Percentiles rank a stretch among this genome's conserved stretches.
Evolutionary conservation across 2,113 vertebrate genomes (phyloP).

Genomic region (Bostrychus sinensis): DNA sequence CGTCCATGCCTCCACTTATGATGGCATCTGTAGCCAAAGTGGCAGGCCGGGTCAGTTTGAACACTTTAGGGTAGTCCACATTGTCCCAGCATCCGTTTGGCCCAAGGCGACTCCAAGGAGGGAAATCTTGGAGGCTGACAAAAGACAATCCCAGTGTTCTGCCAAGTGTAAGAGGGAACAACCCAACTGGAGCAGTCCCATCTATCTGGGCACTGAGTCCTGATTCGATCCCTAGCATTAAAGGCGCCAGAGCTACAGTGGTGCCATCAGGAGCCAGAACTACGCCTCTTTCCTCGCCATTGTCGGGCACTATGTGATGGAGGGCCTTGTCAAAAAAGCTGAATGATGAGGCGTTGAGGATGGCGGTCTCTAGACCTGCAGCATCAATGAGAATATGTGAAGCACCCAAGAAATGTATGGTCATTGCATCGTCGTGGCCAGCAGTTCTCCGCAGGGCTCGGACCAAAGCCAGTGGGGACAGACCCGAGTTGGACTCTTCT

Average conservation of each 20-base stretch:
- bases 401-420: constrained; percentile 60
- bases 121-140: constrained; percentile 57
- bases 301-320: constrained; percentile 37
- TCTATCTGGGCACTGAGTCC: constrained; percentile 67
- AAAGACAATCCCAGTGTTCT: constrained; percentile 78
- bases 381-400: constrained; percentile 43
- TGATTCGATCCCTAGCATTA: constrained; percentile 78
- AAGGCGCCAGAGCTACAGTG: constrained; percentile 78
- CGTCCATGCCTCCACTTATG: constrained; percentile 88
- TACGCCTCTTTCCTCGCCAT: constrained; percentile 73
- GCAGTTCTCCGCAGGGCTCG: constrained; percentile 57
- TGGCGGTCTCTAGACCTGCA: constrained; percentile 35
- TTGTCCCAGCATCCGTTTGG: constrained; percentile 87
- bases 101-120: constrained; percentile 58
- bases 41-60: constrained; percentile 68
- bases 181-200: background rate
- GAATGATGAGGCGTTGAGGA: constrained; percentile 28
- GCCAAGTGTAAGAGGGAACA: constrained; percentile 78
- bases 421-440: constrained; percentile 50
- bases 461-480: constrained; percentile 32
- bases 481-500: constrained; percentile 49
- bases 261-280: constrained; percentile 86
- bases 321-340: constrained; percentile 68
- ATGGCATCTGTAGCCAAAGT: constrained; percentile 77
- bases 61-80: constrained; percentile 70